Conservation (phyloP, 2,888 invertebrate species). For the Drosophila vallismaia region DNA sequence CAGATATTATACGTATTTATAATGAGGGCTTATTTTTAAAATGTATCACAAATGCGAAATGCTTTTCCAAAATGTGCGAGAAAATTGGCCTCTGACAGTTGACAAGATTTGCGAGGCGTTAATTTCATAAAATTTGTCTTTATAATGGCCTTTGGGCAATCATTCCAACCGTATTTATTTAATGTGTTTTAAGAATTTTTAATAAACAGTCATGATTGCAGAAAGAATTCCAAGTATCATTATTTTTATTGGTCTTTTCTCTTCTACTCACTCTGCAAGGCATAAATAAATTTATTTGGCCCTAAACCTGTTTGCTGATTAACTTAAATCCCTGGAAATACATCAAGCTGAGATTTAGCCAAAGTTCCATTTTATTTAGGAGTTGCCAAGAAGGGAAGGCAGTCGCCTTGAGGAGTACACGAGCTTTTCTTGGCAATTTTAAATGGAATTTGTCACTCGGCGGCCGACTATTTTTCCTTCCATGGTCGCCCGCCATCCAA, state of each 20-base stretch:
- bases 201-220: neutral
- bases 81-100: slow-evolving; percentile 37
- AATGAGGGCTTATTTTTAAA: slow-evolving; percentile 34
- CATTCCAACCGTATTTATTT: neutral
- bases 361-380: slow-evolving; percentile 79
- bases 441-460: slow-evolving; percentile 81
- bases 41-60: neutral
- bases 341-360: slow-evolving; percentile 76
- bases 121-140: slow-evolving; percentile 17
- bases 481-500: neutral
- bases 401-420: slow-evolving; percentile 56
- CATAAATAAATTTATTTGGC: slow-evolving; percentile 74
- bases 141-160: neutral
- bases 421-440: slow-evolving; percentile 77
- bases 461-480: slow-evolving; percentile 33
- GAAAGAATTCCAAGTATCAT: neutral
- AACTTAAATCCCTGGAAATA: slow-evolving; percentile 77
- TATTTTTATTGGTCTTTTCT: neutral
- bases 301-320: slow-evolving; percentile 78
- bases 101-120: slow-evolving; percentile 27
- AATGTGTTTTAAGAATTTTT: neutral
- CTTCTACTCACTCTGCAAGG: slow-evolving; percentile 11
- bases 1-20: slow-evolving; percentile 11
- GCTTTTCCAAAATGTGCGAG: slow-evolving; percentile 42
- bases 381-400: slow-evolving; percentile 18